A percentile compares a stretch with the other conserved stretches of the same genome.
Conservation (phyloP, 2,113 vertebrate species). For the Dipodomys ordii region DNA sequence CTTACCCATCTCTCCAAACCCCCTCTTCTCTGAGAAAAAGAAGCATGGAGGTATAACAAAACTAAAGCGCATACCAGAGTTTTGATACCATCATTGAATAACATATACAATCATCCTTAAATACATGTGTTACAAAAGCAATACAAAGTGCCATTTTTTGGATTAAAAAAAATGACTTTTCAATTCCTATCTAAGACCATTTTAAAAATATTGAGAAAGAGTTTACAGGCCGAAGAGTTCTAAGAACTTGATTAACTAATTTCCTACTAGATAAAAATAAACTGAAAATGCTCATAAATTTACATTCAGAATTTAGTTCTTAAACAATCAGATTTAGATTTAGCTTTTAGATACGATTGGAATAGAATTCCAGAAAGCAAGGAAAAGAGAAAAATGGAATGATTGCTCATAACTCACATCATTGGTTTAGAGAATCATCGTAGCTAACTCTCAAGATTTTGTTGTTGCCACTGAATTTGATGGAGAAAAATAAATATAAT, state of each 20-base stretch:
- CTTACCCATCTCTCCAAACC: too few relatives aligned
- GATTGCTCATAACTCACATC: background rate
- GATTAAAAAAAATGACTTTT: constrained; percentile 77
- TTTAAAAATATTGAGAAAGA: constrained; percentile 85
- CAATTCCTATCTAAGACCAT: constrained; percentile 83
- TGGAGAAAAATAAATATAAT: background rate
- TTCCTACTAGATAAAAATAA: constrained; percentile 83
- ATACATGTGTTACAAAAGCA: constrained; percentile 37
- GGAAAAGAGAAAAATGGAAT: constrained; percentile 9
- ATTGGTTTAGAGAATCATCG: background rate
- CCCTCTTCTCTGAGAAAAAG: too few relatives aligned
- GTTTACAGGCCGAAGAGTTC: constrained; percentile 85
- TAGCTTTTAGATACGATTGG: constrained; percentile 68
- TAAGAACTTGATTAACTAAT: constrained; percentile 88
- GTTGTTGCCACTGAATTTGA: background rate
- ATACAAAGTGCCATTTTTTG: constrained; percentile 31
- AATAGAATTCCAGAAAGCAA: background rate
- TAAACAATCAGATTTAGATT: constrained; percentile 81
- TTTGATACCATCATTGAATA: background rate
- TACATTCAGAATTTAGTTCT: constrained; percentile 80
- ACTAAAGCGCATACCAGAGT: background rate
- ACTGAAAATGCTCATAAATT: constrained; percentile 85
- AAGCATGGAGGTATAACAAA: too few relatives aligned
- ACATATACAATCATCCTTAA: background rate
- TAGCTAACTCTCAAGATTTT: background rate